phyloP scores from a whole-genome alignment of 2,113 vertebrate genomes.

The Azemiops feae region DNA sequence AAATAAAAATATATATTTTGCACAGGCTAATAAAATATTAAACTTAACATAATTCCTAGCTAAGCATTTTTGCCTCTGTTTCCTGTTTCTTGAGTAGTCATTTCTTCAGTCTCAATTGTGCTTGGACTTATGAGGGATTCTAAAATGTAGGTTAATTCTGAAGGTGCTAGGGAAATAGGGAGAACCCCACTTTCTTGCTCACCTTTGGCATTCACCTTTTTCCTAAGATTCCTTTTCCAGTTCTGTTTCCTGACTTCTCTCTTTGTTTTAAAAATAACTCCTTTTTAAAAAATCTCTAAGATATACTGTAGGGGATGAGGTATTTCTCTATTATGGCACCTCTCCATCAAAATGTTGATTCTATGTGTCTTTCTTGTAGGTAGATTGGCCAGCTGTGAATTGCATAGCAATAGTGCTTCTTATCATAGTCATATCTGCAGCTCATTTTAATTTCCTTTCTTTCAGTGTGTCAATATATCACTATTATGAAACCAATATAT shows the following conservation, averaged over 20 bases:
- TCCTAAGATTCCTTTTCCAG: no score
- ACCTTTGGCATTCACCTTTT: background rate
- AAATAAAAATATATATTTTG: no score
- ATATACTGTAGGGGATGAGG: background rate
- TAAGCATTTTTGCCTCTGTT: no score
- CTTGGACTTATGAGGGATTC: no score
- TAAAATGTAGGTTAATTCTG: background rate
- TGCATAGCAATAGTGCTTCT: background rate
- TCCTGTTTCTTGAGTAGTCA: no score
- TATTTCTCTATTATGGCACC: background rate
- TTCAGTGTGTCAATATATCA: background rate
- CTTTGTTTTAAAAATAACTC: background rate
- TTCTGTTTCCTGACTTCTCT: background rate
- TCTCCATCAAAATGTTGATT: background rate
- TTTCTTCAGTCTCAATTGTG: no score
- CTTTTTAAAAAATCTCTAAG: no score
- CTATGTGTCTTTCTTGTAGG: background rate
- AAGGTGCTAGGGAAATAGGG: background rate
- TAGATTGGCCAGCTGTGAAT: background rate
- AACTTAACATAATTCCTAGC: no score
- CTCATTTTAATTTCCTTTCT: background rate
- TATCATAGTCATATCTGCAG: background rate
- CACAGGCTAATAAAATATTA: no score
- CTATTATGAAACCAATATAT: background rate
- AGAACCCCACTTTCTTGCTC: background rate